Evolutionary conservation across 2,888 invertebrate genomes (phyloP).

Genomic region (Drosophila lacicola): DNA sequence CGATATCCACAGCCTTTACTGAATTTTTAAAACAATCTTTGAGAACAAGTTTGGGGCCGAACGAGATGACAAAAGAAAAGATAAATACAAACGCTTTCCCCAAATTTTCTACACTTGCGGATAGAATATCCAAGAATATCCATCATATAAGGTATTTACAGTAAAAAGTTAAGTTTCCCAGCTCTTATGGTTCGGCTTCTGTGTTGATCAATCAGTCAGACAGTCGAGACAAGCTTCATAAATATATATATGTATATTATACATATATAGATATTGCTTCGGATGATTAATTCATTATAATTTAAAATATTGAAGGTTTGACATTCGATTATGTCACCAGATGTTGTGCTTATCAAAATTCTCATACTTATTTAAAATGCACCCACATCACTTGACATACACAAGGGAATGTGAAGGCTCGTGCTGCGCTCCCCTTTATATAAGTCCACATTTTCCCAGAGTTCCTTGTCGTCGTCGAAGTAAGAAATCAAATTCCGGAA

Average conservation of each 20-base stretch:
- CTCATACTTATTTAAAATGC: neutral
- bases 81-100: no score
- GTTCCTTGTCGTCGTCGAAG: conserved; percentile 16
- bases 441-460: neutral
- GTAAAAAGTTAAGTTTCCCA: no score
- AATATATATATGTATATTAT: neutral
- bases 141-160: no score
- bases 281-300: conserved; percentile 2
- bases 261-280: neutral
- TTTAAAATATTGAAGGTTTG: neutral
- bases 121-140: no score
- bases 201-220: no score
- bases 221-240: no score
- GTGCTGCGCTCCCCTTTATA: neutral
- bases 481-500: conserved; percentile 55
- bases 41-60: no score
- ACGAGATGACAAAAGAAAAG: no score
- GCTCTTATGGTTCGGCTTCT: no score
- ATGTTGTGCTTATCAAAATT: neutral
- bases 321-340: neutral
- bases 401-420: conserved; percentile 1
- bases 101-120: no score
- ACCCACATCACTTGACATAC: conserved; percentile 3
- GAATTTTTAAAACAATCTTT: no score
- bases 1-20: no score